Conservation (phyloP, 2,888 invertebrate species). For the Alloplasta piceator region DNA sequence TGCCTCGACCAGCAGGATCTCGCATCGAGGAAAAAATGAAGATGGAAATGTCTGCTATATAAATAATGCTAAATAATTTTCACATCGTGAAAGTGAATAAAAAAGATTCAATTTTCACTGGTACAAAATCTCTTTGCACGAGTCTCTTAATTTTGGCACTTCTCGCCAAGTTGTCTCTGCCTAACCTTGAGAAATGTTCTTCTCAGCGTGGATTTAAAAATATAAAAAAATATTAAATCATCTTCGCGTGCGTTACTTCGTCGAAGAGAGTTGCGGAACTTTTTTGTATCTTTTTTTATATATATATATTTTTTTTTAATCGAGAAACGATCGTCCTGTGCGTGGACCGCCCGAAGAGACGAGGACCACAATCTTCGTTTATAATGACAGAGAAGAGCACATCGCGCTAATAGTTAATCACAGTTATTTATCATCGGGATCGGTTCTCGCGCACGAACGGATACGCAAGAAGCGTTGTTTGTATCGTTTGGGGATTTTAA, state of each 20-base stretch:
- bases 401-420: conserved; percentile 50
- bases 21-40: conserved; percentile 42
- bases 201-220: no score
- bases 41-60: conserved; percentile 2
- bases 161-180: no score
- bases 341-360: neutral
- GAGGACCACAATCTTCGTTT: neutral
- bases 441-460: neutral
- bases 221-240: neutral
- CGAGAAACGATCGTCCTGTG: conserved; percentile 42
- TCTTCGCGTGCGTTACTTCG: conserved; percentile 33
- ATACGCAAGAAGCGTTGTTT: neutral
- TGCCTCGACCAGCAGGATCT: conserved; percentile 51
- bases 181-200: no score
- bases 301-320: conserved; percentile 6
- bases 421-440: conserved; percentile 46
- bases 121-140: no score
- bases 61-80: no score
- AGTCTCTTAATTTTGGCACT: no score
- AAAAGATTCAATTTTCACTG: no score
- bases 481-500: conserved; percentile 17
- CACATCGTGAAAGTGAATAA: no score
- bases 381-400: conserved; percentile 26
- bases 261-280: conserved; percentile 24
- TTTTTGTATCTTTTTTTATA: neutral